These are phyloP conservation scores for Drosophila cardini DNA, from an alignment of 1,140 invertebrate species.

Conservation along the genomic window DNA sequence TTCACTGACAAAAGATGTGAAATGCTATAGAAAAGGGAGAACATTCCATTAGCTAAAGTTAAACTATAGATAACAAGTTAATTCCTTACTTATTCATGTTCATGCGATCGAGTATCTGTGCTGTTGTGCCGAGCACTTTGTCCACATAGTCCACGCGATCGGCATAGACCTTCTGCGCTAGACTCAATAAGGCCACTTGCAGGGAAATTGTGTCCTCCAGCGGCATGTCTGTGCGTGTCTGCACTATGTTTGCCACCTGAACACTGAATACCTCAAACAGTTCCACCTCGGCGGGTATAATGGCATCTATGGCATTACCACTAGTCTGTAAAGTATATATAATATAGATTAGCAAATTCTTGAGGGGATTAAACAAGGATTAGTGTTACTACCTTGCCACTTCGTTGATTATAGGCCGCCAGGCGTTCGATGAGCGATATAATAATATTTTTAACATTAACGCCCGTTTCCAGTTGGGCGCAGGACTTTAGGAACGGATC, in stretches of 20 bases:
- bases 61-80: too few relatives aligned
- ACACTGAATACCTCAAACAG: slow-evolving; percentile 99
- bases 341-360: not conserved
- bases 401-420: slow-evolving; percentile 92
- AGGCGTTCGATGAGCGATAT: slow-evolving; percentile 98
- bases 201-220: slow-evolving; percentile 98
- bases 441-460: slow-evolving; percentile 99
- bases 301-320: slow-evolving; percentile 88
- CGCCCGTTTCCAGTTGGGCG: slow-evolving; percentile 96
- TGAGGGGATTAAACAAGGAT: not conserved
- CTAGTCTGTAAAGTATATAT: slow-evolving; percentile 84
- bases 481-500: slow-evolving; percentile 98
- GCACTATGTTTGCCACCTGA: slow-evolving; percentile 97
- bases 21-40: slow-evolving; percentile 58
- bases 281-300: slow-evolving; percentile 94
- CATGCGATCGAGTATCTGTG: slow-evolving; percentile 92
- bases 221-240: slow-evolving; percentile 96
- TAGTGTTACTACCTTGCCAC: slow-evolving; percentile 85
- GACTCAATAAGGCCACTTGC: slow-evolving; percentile 97
- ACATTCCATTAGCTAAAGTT: too few relatives aligned
- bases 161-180: slow-evolving; percentile 98
- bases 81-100: slow-evolving; percentile 89
- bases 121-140: slow-evolving; percentile 96
- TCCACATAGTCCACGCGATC: slow-evolving; percentile 98
- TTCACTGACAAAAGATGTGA: slow-evolving; percentile 76